Evolutionary conservation across 2,888 invertebrate species (phyloP).

Genomic region (Habroteleia sp.): DNA sequence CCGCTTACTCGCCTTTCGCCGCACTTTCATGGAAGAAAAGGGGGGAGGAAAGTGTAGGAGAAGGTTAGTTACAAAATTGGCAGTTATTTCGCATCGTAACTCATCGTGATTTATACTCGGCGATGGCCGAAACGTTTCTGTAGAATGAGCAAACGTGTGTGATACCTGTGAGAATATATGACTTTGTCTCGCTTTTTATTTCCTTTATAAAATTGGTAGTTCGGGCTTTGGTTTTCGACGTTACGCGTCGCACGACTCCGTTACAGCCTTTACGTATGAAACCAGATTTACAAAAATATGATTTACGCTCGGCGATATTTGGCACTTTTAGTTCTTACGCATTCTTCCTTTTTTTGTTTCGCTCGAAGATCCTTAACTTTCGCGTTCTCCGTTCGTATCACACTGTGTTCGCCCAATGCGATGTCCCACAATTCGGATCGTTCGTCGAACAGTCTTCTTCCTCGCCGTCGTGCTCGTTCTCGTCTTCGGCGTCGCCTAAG

Average conservation of each 20-base stretch:
- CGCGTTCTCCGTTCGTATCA: background rate
- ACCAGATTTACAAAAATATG: conserved; percentile 81
- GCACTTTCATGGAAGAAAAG: conserved; percentile 19
- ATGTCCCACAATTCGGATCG: conserved; percentile 40
- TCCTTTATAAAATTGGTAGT: conserved; percentile 80
- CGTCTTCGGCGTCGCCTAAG: conserved; percentile 60
- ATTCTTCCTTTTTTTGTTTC: conserved; percentile 44
- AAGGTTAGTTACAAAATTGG: conserved; percentile 72
- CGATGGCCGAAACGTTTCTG: conserved; percentile 49
- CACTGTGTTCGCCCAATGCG: conserved; percentile 35
- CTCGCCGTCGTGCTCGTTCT: conserved; percentile 45
- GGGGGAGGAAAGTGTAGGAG: background rate
- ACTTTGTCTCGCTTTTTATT: conserved; percentile 43
- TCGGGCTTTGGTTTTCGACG: conserved; percentile 68
- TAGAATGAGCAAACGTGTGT: conserved; percentile 61
- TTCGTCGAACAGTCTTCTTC: conserved; percentile 34
- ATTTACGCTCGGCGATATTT: conserved; percentile 78
- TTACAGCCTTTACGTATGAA: conserved; percentile 79
- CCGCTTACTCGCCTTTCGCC: conserved; percentile 44
- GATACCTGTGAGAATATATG: conserved; percentile 62
- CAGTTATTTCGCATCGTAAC: conserved; percentile 71
- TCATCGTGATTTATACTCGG: conserved; percentile 52
- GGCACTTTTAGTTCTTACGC: conserved; percentile 75
- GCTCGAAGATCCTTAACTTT: conserved; percentile 14
- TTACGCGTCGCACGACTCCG: conserved; percentile 74